These are phyloP conservation scores for Mobula hypostoma DNA, from an alignment of 2,113 vertebrate genomes.

Conservation along the genomic window DNA sequence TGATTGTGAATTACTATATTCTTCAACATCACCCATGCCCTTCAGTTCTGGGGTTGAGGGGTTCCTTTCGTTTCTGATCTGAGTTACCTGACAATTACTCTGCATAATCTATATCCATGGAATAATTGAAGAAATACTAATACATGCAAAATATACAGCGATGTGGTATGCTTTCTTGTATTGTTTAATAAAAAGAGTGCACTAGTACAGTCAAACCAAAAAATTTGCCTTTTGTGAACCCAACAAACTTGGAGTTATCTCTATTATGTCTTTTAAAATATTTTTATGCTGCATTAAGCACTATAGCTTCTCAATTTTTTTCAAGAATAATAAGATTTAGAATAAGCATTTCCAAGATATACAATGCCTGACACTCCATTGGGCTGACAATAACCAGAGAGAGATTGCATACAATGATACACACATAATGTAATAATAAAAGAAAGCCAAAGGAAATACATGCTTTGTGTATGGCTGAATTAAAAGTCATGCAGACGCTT, in stretches of 20 bases:
- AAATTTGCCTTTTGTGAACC: background rate
- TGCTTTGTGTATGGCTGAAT: background rate
- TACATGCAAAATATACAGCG: background rate
- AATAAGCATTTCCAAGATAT: background rate
- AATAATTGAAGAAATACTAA: background rate
- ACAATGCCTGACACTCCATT: background rate
- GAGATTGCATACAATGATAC: background rate
- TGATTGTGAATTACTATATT: background rate
- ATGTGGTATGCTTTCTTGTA: background rate
- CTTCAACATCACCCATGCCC: background rate
- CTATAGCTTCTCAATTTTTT: background rate
- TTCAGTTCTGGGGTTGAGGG: background rate
- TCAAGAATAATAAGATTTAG: background rate
- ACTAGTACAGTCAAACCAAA: background rate
- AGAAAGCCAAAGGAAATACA: background rate
- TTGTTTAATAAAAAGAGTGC: background rate
- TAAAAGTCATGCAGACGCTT: background rate
- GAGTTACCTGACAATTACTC: background rate
- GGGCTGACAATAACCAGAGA: background rate
- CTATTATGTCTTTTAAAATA: background rate
- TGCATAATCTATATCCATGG: background rate
- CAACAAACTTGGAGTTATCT: background rate
- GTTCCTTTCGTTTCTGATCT: background rate
- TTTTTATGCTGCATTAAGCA: background rate
- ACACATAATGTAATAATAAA: background rate